These are phyloP conservation scores for Gallinago nigripennis DNA, from an alignment of 2,797 vertebrate genomes.

Conservation along the genomic window DNA sequence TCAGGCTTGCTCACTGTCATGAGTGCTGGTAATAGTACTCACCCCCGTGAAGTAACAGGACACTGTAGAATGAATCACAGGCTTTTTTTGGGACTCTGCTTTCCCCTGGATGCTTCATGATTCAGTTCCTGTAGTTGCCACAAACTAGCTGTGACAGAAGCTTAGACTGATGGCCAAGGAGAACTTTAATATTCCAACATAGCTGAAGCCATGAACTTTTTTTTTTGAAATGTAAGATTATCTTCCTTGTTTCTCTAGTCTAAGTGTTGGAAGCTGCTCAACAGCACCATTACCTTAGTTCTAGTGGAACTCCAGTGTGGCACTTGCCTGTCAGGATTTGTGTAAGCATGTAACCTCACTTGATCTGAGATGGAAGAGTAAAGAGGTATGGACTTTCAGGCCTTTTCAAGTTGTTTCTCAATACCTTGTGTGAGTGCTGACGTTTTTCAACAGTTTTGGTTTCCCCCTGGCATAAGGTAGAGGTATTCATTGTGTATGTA, in stretches of 20 bases:
- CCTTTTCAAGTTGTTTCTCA: background rate
- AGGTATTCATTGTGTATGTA: background rate
- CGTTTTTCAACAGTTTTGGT: background rate
- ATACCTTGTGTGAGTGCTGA: background rate
- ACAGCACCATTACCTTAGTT: background rate
- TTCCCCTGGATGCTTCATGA: constrained; percentile 28
- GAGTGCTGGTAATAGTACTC: background rate
- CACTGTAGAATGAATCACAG: constrained; percentile 62
- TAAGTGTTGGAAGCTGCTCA: background rate
- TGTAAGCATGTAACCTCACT: background rate
- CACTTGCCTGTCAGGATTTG: background rate
- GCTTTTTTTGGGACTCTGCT: constrained; percentile 55
- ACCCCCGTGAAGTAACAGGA: constrained; percentile 16
- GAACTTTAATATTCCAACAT: background rate
- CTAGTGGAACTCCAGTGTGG: background rate
- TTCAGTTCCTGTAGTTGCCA: constrained; percentile 17
- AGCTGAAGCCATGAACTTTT: background rate
- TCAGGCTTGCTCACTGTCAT: constrained; percentile 43
- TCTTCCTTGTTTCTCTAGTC: background rate
- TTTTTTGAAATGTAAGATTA: background rate
- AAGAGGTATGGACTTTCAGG: background rate
- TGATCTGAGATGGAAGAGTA: background rate
- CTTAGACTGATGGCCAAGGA: background rate
- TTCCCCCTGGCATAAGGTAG: background rate
- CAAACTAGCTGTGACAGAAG: background rate